These are phyloP conservation scores for Pecten maximus DNA, from an alignment of 2,888 invertebrate species.

Conservation along the genomic window DNA sequence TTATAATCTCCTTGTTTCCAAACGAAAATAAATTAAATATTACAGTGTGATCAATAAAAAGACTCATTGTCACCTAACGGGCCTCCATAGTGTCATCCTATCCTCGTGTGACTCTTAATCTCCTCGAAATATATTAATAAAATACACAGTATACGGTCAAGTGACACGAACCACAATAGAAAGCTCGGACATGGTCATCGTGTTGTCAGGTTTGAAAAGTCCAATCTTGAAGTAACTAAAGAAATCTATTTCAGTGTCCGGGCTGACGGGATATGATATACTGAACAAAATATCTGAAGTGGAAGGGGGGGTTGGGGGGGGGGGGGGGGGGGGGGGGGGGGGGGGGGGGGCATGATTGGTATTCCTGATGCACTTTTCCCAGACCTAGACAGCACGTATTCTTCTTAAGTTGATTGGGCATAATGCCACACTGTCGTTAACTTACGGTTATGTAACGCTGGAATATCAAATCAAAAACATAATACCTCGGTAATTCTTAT, in stretches of 20 bases:
- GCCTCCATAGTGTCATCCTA: neutral
- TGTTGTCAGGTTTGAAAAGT: neutral
- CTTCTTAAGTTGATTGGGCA: neutral
- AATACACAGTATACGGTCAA: conserved; percentile 7
- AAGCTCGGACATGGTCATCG: neutral
- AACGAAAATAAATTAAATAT: too few relatives aligned
- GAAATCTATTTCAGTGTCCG: neutral
- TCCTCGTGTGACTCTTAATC: neutral
- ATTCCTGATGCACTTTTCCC: neutral
- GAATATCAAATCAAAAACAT: neutral
- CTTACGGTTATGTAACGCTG: too few relatives aligned
- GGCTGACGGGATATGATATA: neutral
- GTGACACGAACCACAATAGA: neutral
- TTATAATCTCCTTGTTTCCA: too few relatives aligned
- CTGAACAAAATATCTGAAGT: neutral
- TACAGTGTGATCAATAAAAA: neutral
- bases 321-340: too few relatives aligned
- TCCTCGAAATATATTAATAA: neutral
- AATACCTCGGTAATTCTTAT: neutral
- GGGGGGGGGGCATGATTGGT: too few relatives aligned
- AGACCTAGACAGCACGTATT: neutral
- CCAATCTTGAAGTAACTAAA: neutral
- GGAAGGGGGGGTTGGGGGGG: too few relatives aligned
- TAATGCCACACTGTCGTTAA: neutral
- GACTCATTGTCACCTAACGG: neutral